Evolutionary conservation across 2,113 vertebrate genomes (phyloP).

Genomic region (Neopipo cinnamomea): DNA sequence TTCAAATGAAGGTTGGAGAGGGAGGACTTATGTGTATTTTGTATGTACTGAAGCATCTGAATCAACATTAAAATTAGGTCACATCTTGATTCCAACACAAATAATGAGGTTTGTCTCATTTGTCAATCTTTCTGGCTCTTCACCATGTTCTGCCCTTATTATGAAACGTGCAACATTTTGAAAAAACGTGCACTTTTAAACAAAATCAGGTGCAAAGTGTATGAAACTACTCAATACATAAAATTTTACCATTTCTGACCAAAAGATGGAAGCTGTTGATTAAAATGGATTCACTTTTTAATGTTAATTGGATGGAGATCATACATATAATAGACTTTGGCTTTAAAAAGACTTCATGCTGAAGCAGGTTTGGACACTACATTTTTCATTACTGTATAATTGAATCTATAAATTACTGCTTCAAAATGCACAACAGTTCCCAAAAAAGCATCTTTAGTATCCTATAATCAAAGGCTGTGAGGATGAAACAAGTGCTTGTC

Average conservation of each 20-base stretch:
- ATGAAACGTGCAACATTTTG: neutral
- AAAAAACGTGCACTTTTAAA: neutral
- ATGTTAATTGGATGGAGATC: slow-evolving; percentile 20
- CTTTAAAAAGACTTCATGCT: neutral
- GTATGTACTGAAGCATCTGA: neutral
- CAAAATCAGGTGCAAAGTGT: neutral
- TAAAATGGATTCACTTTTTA: neutral
- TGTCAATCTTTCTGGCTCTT: neutral
- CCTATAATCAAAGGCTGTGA: neutral
- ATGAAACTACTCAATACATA: neutral
- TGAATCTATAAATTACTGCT: neutral
- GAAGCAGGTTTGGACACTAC: neutral
- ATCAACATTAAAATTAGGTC: neutral
- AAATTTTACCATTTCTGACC: neutral
- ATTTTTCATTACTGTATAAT: slow-evolving; percentile 27
- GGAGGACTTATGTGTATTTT: neutral
- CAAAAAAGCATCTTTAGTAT: neutral
- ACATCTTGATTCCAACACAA: neutral
- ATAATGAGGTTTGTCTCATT: neutral
- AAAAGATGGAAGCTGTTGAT: neutral
- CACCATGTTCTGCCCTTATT: neutral
- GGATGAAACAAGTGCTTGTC: neutral
- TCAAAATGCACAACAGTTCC: neutral
- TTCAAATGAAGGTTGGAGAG: neutral
- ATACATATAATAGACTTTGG: neutral